Evolutionary conservation across 2,888 invertebrate genomes (phyloP).

Genomic region (Odontocerum albicorne): DNA sequence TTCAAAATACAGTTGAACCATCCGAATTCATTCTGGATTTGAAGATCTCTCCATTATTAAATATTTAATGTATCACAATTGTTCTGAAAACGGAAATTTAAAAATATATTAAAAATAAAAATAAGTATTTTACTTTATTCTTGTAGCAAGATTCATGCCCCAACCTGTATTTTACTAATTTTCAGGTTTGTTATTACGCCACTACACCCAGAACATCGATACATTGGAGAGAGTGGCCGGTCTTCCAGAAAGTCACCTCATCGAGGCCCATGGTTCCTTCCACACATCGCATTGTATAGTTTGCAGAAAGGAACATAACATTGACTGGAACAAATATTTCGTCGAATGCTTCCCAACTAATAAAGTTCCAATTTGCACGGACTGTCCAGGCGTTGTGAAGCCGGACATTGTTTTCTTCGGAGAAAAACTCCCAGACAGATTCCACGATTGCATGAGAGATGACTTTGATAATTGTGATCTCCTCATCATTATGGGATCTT

Average conservation of each 20-base stretch:
- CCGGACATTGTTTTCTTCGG: slow-evolving; percentile 97
- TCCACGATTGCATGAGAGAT: slow-evolving; percentile 65
- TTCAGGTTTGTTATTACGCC: slow-evolving; percentile 64
- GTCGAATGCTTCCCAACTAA: slow-evolving; percentile 73
- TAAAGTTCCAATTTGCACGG: slow-evolving; percentile 74
- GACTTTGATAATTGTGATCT: slow-evolving; percentile 89
- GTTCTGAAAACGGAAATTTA: no score
- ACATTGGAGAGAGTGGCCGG: slow-evolving; percentile 87
- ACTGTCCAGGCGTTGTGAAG: slow-evolving; percentile 81
- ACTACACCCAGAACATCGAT: slow-evolving; percentile 93
- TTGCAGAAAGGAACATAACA: slow-evolving; percentile 71
- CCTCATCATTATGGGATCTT: slow-evolving; percentile 93
- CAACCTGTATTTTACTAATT: not conserved
- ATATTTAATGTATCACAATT: no score
- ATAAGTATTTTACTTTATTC: no score
- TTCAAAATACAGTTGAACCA: no score
- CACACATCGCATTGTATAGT: slow-evolving; percentile 82
- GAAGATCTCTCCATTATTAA: no score
- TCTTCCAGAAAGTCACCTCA: slow-evolving; percentile 78
- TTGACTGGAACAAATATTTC: slow-evolving; percentile 82
- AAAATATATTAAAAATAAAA: no score
- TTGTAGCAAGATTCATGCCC: no score
- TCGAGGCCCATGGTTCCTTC: slow-evolving; percentile 96
- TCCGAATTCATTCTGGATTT: no score
- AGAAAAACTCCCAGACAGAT: slow-evolving; percentile 80